These are phyloP conservation scores for Ephialtes manifestator DNA, from an alignment of 2,888 invertebrate genomes.

Conservation along the genomic window DNA sequence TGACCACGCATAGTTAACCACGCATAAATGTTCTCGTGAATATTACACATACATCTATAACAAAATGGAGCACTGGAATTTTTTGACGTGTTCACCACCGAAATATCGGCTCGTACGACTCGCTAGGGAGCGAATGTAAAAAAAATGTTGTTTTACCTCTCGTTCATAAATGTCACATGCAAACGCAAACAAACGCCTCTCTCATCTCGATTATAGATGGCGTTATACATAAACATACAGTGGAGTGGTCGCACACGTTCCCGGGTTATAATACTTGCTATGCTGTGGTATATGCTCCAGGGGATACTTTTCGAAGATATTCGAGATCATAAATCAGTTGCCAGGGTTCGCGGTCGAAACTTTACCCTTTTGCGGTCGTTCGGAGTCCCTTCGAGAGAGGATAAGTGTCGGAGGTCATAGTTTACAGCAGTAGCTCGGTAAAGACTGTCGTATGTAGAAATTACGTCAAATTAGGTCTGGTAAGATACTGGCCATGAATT, in stretches of 20 bases:
- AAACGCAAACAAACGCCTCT: constrained; percentile 50
- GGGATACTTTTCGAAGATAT: constrained; percentile 50
- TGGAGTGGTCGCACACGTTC: background rate
- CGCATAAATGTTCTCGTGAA: constrained; percentile 31
- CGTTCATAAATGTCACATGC: constrained; percentile 58
- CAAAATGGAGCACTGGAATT: background rate
- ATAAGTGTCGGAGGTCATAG: background rate
- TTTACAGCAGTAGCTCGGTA: background rate
- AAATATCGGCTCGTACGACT: background rate
- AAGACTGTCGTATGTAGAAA: background rate
- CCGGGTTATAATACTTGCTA: background rate
- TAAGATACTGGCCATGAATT: background rate
- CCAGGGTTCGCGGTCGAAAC: constrained; percentile 20
- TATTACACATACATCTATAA: constrained; percentile 15
- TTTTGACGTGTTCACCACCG: background rate
- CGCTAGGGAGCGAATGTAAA: background rate
- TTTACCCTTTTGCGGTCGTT: constrained; percentile 18
- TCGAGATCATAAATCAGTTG: constrained; percentile 36
- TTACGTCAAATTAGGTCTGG: background rate
- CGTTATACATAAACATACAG: constrained; percentile 33
- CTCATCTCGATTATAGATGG: constrained; percentile 41
- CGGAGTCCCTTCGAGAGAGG: constrained; percentile 2
- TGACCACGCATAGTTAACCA: constrained; percentile 14
- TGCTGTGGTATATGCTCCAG: background rate
- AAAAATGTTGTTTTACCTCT: background rate